Base-by-base conservation (phyloP, 2,888 invertebrate species). In the Ophioninae sp. region DNA sequence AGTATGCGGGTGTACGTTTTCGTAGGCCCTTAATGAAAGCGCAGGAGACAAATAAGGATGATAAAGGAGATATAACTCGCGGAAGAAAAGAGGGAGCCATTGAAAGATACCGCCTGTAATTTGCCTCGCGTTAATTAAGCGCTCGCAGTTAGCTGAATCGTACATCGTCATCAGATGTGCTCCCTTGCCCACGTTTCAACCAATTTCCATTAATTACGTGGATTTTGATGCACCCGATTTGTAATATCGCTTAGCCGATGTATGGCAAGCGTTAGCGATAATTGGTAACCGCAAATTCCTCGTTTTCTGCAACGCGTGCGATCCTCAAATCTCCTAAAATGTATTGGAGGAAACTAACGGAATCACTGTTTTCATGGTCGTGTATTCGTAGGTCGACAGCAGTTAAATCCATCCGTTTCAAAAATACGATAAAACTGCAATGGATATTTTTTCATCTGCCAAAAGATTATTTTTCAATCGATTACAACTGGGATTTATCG, bases 181-280 rank as follows among this genome's bases (percentile, higher is more conserved):
- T 17, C 50, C 23, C 62, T 64, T 72, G 50, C 30, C 10, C 17
- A 6, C 69, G 37, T 70, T 67, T 44, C 10, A 81, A 59, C 61
- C 67, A 72, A 77, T 77, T 81, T 81, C 41, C 64, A 65, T 70
- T 64, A 65, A 81, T 81, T 81, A 39, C 72, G 50, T 72, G 64
- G 61, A 30, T 61, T 56, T 62, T 73, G 76, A 73, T 73, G 73
- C 77, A 73, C 64, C 30, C 39, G 73, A 81, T 56, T 72, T 20
- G 62, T 78, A 77, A 73, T 72, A 81, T 81, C 67, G 23, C 77
- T 20, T 67, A 50, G 50, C 50, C 61, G 50, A 57, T n/a, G 13
- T 76, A 57, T 61, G 21, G 70, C 39, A 67, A 20, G 10, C 13
- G 39, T 50, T 39, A n/a, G 59, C 77, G 70, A 81, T 73, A 68